Conservation (phyloP, 1,140 invertebrate species). For the Metopolophium dirhodum region DNA sequence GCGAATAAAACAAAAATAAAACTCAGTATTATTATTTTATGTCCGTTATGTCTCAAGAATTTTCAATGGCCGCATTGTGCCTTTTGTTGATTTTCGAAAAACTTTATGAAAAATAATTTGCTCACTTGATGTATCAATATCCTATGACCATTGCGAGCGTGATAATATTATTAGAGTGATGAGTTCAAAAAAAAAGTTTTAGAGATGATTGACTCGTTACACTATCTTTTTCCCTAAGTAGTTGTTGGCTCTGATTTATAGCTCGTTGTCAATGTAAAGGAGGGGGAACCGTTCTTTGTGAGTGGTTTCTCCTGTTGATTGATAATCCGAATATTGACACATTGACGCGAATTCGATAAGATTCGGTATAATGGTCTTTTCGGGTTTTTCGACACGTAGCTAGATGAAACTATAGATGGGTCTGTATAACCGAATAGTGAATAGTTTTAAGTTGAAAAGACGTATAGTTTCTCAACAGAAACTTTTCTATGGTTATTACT, state of each 20-base stretch:
- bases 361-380: conserved; percentile 23
- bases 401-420: background rate
- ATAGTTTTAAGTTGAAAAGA: background rate
- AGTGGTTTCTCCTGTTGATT: conserved; percentile 46
- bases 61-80: background rate
- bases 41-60: background rate
- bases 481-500: background rate
- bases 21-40: background rate
- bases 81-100: conserved; percentile 13
- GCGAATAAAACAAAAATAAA: background rate
- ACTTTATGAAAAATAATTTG: background rate
- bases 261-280: conserved; percentile 37
- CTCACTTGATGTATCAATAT: background rate
- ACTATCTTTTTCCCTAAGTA: conserved; percentile 45
- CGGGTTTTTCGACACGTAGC: background rate
- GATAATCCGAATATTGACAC: conserved; percentile 56
- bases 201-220: conserved; percentile 53
- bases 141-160: background rate
- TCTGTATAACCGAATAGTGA: background rate
- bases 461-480: background rate
- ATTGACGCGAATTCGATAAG: conserved; percentile 53
- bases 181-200: conserved; percentile 7
- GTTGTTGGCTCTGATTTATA: conserved; percentile 51
- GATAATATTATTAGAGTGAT: conserved; percentile 14
- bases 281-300: conserved; percentile 15